Percentiles rank a stretch among this genome's conserved stretches.
Evolutionary conservation across 2,797 vertebrate genomes (phyloP).

Genomic region (Poliocrania exsul): DNA sequence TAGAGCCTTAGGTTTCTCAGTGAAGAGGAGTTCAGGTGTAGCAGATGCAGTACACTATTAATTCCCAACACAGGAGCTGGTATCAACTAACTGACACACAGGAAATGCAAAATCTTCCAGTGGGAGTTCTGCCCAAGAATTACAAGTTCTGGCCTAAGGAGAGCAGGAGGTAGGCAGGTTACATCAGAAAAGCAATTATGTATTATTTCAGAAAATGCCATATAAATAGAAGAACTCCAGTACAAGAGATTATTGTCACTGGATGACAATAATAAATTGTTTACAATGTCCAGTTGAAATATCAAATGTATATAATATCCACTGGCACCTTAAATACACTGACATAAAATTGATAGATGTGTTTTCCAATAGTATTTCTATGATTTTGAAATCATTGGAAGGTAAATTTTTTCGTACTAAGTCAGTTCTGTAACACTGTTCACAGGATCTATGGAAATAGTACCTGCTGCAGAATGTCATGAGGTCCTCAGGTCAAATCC

Average conservation of each 20-base stretch:
- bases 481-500: conserved; percentile 40
- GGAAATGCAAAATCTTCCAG: background rate
- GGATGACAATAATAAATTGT: background rate
- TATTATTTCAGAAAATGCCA: background rate
- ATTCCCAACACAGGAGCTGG: background rate
- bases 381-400: conserved; percentile 12
- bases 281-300: background rate
- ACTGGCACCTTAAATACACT: background rate
- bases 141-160: background rate
- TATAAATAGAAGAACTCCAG: background rate
- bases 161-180: background rate
- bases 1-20: background rate
- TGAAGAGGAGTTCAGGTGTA: background rate
- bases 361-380: background rate
- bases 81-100: background rate
- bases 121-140: background rate
- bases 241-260: background rate
- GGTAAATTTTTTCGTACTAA: conserved; percentile 29
- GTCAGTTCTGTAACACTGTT: background rate
- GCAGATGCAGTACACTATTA: background rate
- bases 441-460: conserved; percentile 1
- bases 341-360: background rate
- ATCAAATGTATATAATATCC: background rate
- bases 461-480: conserved; percentile 9
- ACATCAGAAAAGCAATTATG: background rate